phyloP scores from a whole-genome alignment of 2,888 invertebrate species.

The Clistopyga incitator region DNA sequence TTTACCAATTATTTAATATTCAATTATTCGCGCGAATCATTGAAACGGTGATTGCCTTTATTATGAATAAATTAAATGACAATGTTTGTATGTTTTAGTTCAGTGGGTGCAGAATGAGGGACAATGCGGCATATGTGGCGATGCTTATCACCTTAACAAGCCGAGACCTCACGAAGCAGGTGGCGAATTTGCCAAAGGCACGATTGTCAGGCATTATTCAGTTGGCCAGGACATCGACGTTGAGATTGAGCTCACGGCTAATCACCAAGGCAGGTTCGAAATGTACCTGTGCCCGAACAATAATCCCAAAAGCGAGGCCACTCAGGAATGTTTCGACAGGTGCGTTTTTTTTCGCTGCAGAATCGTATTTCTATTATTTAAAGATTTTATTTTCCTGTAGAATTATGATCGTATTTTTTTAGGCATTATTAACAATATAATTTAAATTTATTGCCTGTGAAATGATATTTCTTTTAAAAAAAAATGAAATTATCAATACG shows the following conservation, averaged over 20 bases:
- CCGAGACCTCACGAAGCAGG: slow-evolving; percentile 96
- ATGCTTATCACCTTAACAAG: slow-evolving; percentile 89
- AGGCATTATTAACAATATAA: no score
- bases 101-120: slow-evolving; percentile 95
- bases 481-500: no score
- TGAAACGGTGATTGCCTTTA: neutral
- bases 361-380: neutral
- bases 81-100: slow-evolving; percentile 85
- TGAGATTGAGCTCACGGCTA: slow-evolving; percentile 94
- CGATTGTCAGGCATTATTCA: slow-evolving; percentile 92
- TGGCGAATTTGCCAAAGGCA: slow-evolving; percentile 94
- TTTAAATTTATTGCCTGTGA: no score
- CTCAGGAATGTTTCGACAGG: slow-evolving; percentile 93
- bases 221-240: slow-evolving; percentile 94
- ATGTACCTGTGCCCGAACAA: slow-evolving; percentile 94
- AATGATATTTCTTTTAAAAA: no score
- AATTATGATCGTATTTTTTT: no score
- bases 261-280: slow-evolving; percentile 95
- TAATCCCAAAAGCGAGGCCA: slow-evolving; percentile 91
- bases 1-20: neutral
- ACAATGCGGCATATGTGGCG: slow-evolving; percentile 95
- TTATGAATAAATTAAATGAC: neutral
- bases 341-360: slow-evolving; percentile 74
- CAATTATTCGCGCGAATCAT: neutral
- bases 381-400: neutral